Evolutionary conservation across 2,113 vertebrate genomes (phyloP), one percentile per base, ranked within the genome.

Genomic region (Hippocampus zosterae): DNA sequence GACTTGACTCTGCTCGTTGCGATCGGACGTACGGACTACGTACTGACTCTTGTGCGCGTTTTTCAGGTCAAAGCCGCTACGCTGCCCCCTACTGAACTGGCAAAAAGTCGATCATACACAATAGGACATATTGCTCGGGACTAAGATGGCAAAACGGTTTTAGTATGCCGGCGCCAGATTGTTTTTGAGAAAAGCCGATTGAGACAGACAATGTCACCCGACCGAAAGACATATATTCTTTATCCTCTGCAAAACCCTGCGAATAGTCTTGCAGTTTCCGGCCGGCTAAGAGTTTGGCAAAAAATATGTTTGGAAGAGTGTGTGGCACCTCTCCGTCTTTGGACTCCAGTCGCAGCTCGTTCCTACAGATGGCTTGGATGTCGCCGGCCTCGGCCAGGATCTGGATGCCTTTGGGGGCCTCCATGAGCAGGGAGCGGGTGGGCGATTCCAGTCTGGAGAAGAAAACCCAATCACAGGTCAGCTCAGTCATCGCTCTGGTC

Each of bases 351-450:
- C 93, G 92, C 83, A 99, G 93, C 89, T 98, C 96, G 25, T 93
- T 96, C 88, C 95, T 93, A 91, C 97, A 98, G 0, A 93, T 95
- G 77, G 96, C 97, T 85, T 96, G 94, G 83, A 99, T 92, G 85
- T 97, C 96, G 62, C 97, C 97, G 0, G 97, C 97, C 88, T 98
- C 97, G 0, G 97, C 97, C 63, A 97, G 93, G 76, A 99, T 96
- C 90, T 96, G 93, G 10, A 99, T 92, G 56, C 97, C 97, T 86
- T 96, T 98, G 0, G 97, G 97, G 56, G 97, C 97, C 83, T 99
- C 97, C 96, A 99, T 96, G 75, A 95, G 91, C 75, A 98, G 88
- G 1, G 96, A 94, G 1, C 97, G 94, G 0, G 97, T 98, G 0
- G 97, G 97, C 0, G 97, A 98, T 90, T 99, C 97, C 85, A 99